These are phyloP conservation scores for Lophius piscatorius DNA, from an alignment of 2,113 vertebrate species.

Conservation along the genomic window DNA sequence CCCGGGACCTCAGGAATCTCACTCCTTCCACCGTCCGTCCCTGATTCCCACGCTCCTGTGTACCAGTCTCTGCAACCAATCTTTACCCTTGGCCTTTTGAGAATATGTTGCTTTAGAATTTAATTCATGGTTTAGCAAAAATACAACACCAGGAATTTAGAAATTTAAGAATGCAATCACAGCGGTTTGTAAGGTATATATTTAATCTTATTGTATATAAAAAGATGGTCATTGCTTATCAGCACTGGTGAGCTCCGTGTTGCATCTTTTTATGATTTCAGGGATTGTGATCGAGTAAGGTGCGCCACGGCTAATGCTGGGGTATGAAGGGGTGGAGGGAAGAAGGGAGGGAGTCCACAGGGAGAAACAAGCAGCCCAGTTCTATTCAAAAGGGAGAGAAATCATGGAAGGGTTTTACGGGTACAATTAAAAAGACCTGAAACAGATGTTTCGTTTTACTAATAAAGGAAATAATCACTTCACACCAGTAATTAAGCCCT, in stretches of 20 bases:
- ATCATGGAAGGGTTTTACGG: constrained; percentile 81
- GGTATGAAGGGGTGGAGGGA: constrained; percentile 35
- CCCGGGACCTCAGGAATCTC: constrained; percentile 82
- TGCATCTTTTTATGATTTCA: constrained; percentile 51
- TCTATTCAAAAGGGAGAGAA: constrained; percentile 80
- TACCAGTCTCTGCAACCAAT: constrained; percentile 43
- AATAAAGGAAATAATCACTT: constrained; percentile 84
- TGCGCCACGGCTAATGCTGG: constrained; percentile 36
- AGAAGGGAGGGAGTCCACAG: constrained; percentile 60
- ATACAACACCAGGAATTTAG: constrained; percentile 14
- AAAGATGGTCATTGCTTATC: background rate
- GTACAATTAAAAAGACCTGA: constrained; percentile 80
- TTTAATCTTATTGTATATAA: background rate
- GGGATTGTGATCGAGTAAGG: constrained; percentile 50
- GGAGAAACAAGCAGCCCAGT: constrained; percentile 75
- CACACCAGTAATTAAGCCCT: constrained; percentile 81
- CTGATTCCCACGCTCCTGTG: constrained; percentile 79
- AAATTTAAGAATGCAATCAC: background rate
- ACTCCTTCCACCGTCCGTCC: constrained; percentile 76
- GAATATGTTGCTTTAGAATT: constrained; percentile 42
- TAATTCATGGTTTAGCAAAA: constrained; percentile 37
- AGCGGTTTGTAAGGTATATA: background rate
- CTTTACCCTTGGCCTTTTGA: constrained; percentile 43
- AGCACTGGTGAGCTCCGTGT: constrained; percentile 37
- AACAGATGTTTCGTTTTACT: constrained; percentile 82